Evolutionary conservation across 2,888 invertebrate species (phyloP).

Genomic region (Synergus itoensis): DNA sequence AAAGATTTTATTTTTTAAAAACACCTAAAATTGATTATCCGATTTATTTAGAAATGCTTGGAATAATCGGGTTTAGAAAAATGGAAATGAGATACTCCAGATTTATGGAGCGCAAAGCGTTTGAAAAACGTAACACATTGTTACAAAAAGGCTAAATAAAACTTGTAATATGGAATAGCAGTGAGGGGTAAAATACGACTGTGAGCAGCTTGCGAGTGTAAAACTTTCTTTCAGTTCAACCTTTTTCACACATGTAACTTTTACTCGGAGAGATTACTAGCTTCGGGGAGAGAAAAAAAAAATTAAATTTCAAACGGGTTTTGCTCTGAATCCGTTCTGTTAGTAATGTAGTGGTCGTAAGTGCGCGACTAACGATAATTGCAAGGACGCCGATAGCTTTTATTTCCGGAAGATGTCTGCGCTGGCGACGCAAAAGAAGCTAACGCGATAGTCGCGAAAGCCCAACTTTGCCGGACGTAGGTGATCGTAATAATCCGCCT

Average conservation of each 20-base stretch:
- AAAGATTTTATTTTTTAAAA: no score
- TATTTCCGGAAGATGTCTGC: constrained; percentile 64
- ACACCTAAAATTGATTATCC: no score
- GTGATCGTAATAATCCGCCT: constrained; percentile 62
- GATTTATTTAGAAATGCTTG: no score
- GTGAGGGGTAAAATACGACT: constrained; percentile 24
- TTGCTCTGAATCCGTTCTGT: constrained; percentile 58
- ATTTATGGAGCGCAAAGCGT: no score
- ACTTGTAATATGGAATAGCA: constrained; percentile 1
- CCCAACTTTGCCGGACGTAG: constrained; percentile 55
- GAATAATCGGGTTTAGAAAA: no score
- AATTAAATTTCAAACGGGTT: constrained; percentile 42
- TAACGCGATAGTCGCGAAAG: constrained; percentile 58
- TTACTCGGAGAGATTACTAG: constrained; percentile 21
- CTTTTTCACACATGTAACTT: constrained; percentile 36
- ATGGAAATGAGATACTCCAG: no score
- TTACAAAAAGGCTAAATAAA: constrained; percentile 11
- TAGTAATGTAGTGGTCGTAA: constrained; percentile 57
- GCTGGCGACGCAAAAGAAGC: constrained; percentile 66
- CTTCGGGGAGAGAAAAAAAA: constrained; percentile 1
- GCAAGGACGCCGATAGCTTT: constrained; percentile 68
- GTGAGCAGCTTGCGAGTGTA: constrained; percentile 37
- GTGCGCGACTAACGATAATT: constrained; percentile 74
- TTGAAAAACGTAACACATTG: constrained; percentile 1
- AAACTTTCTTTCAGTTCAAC: constrained; percentile 27